Conservation (phyloP, 2,888 invertebrate genomes). For the Endotricha flammealis region DNA sequence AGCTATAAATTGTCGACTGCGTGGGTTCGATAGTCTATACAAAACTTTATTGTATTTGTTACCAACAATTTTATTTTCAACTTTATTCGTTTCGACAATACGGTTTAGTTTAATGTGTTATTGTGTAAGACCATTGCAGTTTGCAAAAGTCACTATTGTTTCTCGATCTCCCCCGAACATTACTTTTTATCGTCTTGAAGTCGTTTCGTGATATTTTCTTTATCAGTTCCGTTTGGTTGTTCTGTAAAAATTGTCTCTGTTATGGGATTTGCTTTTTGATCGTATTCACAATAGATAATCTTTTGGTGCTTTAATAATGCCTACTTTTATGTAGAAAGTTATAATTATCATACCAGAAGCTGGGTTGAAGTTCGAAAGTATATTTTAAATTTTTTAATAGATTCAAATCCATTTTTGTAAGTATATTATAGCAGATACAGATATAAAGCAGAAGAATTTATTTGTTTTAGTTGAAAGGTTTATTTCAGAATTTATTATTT, state of each 20-base stretch:
- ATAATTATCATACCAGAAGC: no score
- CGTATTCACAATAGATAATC: not conserved
- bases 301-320: no score
- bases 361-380: no score
- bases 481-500: no score
- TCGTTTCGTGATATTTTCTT: constrained; percentile 48
- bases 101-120: not conserved
- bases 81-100: not conserved
- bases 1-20: constrained; percentile 34
- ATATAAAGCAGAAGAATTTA: no score
- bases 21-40: constrained; percentile 31
- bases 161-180: constrained; percentile 54
- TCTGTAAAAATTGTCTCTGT: constrained; percentile 41
- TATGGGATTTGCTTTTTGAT: constrained; percentile 16
- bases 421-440: no score
- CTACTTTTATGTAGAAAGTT: no score
- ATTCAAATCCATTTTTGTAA: no score
- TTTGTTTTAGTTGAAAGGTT: no score
- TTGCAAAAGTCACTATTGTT: constrained; percentile 46
- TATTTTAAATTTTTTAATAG: no score
- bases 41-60: constrained; percentile 20
- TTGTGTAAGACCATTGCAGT: not conserved
- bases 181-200: constrained; percentile 56
- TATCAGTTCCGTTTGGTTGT: constrained; percentile 32
- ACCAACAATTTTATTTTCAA: not conserved